Evolutionary conservation across 1,140 invertebrate species (phyloP), one percentile per base, ranked within the genome.

Genomic region (Bombus terrestris): DNA sequence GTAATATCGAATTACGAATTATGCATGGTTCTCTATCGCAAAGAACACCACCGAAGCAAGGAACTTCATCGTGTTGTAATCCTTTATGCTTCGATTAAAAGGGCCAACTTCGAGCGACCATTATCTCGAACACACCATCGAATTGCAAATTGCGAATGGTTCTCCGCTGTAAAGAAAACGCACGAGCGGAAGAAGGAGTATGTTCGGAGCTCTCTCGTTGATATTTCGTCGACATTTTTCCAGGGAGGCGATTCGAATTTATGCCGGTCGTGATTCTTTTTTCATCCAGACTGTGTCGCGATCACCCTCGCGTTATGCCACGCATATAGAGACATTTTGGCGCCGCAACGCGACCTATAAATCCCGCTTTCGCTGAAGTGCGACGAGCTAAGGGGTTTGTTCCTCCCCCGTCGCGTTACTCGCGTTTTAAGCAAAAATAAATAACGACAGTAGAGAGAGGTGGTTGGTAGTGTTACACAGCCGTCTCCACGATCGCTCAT

Each of bases 271-370:
- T 57, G 73, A 72, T 78, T 85, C 53, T 69, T 72, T 53, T 59
- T 77, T 37, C 39, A 41, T 69, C n/a, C 12, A 28, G 59, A 32
- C 53, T 59, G 47, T 72, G 79, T 39, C 75, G 53, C 68, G 84
- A 82, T 84, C 68, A 39, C 68, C 69, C 71, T 18, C 74, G 81
- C 66, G 37, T 72, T 57, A 53, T 22, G 25, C 53, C 53, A 12
- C 64, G 57, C 35, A 41, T 62, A 79, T 80, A 87, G 64, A 73
- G 69, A 83, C 80, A 77, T 79, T 88, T 81, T 68, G 86, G 82
- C 73, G 75, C 59, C 81, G 81, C 86, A 88, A 77, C 41, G 89
- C 85, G 85, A 89, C 86, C 87, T 87, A 92, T 91, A 92, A 92
- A 91, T 92, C 86, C 68, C 81, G 66, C 59, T 64, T 86, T 86